A percentile compares a stretch with the other conserved stretches of the same genome.
Conservation (phyloP, 2,113 vertebrate species). For the Dicentrarchus labrax region DNA sequence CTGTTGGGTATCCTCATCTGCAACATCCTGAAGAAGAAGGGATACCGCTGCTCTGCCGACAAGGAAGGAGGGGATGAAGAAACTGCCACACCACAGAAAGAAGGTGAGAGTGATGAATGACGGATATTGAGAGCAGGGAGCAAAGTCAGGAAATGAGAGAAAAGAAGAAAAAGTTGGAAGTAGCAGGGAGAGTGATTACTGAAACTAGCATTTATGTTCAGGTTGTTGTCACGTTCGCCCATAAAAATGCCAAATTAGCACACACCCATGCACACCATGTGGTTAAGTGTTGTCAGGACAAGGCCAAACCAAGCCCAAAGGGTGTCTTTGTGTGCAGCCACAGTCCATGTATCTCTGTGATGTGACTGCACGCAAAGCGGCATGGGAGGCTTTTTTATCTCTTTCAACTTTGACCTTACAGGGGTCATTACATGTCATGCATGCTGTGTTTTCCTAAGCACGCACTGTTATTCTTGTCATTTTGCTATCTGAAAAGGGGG, state of each 20-base stretch:
- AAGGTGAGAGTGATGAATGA: conserved; percentile 81
- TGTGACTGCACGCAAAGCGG: conserved; percentile 15
- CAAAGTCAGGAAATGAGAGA: background rate
- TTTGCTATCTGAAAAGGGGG: conserved; percentile 44
- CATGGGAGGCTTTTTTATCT: conserved; percentile 30
- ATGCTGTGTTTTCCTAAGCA: conserved; percentile 34
- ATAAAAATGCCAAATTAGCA: conserved; percentile 39
- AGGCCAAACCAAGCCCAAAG: conserved; percentile 18
- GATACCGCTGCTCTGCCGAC: conserved; percentile 90
- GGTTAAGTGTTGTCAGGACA: conserved; percentile 12
- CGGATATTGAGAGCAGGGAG: too few species aligned
- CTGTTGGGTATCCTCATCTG: conserved; percentile 95
- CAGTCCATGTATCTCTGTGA: conserved; percentile 23
- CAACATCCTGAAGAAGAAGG: conserved; percentile 95
- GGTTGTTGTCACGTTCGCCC: conserved; percentile 7
- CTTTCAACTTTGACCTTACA: conserved; percentile 55
- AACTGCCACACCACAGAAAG: conserved; percentile 76
- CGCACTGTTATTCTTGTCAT: conserved; percentile 44
- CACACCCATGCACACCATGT: conserved; percentile 21
- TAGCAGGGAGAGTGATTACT: background rate
- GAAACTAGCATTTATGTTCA: conserved; percentile 22
- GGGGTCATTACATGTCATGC: conserved; percentile 33
- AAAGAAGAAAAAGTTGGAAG: background rate
- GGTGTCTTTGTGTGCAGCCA: conserved; percentile 26
- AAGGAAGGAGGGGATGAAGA: conserved; percentile 87